Base-by-base conservation (phyloP, 2,888 invertebrate species). In the Octodonta nipae region DNA sequence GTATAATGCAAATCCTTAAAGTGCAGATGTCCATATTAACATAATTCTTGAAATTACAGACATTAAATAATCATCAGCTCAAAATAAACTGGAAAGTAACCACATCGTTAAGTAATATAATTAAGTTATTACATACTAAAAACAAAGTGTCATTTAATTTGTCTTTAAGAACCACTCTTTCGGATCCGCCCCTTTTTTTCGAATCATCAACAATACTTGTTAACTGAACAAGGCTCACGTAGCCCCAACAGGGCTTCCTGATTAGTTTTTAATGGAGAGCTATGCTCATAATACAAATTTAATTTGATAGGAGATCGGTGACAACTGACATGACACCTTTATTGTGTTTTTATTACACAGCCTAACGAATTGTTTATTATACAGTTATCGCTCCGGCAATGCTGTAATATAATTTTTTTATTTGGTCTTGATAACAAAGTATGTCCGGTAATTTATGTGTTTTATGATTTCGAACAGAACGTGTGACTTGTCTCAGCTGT, bases 221-320 rank as follows among this genome's bases (percentile, higher is more conserved):
- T 27, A 35, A 39, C 33, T 34, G 33, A 31, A 22, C 32, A 40
- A 34, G 37, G 37, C 38, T 42, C 44, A 44, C 41, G 37, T 45
- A 44, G 27, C 36, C 33, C 32, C 34, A 34, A 42, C 41, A 22
- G 11, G 36, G 41, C 38, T 45, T 39, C 39, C 41, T 50, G 45
- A 50, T 50, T 34, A 37, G 35, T 42, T 50, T 50, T 47, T 50
- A 50, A 50, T 50, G 38, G 38, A 36, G 36, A 12, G 28, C 15
- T 15, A 28, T 6, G 13, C 26, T 11, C 11, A 22, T 22, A n/a
- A n/a, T n/a, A n/a, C n/a, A n/a, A n/a, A n/a, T n/a, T n/a, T n/a
- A 22, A 22, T 22, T 22, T 22, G 10, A n/a, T 10, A 11, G 22
- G 10, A 22, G 11, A 22, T 22, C 22, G 22, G 22, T 22, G 22